Evolutionary conservation across 1,140 invertebrate genomes (phyloP).

Genomic region (Drosophila teissieri): DNA sequence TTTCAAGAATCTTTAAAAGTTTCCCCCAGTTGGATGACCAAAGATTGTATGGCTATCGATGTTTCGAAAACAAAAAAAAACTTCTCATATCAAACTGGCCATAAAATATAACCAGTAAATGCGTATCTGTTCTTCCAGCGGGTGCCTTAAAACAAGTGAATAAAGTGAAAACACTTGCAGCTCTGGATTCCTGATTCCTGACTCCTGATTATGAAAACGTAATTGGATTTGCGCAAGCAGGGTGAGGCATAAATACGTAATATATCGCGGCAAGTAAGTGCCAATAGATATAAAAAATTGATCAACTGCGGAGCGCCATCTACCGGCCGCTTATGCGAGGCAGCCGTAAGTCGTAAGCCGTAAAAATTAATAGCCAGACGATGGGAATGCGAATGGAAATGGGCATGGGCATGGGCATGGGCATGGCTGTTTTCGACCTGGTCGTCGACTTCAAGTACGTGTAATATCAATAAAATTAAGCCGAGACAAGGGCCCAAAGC

Average conservation of each 20-base stretch:
- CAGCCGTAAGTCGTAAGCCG: constrained; percentile 21
- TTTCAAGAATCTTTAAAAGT: neutral
- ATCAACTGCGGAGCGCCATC: constrained; percentile 30
- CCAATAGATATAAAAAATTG: constrained; percentile 47
- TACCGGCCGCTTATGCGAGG: constrained; percentile 5
- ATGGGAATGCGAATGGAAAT: constrained; percentile 14
- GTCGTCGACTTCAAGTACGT: constrained; percentile 62
- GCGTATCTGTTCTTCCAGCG: neutral
- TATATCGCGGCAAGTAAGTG: constrained; percentile 33
- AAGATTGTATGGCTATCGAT: neutral
- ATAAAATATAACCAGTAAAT: neutral
- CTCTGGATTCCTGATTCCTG: constrained; percentile 25
- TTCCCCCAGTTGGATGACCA: neutral
- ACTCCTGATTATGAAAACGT: constrained; percentile 32
- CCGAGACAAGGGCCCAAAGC: constrained; percentile 44
- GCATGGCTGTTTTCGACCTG: constrained; percentile 44
- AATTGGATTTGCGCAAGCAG: constrained; percentile 38
- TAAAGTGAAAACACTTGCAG: constrained; percentile 5
- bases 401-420: neutral
- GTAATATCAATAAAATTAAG: constrained; percentile 83
- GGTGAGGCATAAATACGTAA: constrained; percentile 7
- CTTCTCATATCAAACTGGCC: neutral
- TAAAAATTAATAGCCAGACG: constrained; percentile 53
- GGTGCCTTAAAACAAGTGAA: neutral
- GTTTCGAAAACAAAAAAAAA: neutral